phyloP scores from a whole-genome alignment of 53 echinoderm and acorn worm genomes.

The Patiria pectinifera region DNA sequence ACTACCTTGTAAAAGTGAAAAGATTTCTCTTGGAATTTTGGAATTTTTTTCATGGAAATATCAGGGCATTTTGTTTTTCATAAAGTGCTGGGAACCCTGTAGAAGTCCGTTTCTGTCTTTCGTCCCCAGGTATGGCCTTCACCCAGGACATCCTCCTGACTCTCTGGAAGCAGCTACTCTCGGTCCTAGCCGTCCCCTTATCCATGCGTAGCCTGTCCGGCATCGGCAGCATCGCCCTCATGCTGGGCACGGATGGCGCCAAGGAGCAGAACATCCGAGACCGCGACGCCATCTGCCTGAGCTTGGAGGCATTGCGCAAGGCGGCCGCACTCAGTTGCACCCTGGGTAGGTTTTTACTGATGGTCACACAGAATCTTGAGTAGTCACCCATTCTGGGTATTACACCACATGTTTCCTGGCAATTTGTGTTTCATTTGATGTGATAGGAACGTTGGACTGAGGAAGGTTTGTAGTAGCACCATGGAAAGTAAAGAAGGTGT shows the following conservation, averaged over 20 bases:
- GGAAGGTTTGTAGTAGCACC: no score
- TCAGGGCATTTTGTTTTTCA: no score
- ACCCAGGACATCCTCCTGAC: constrained; percentile 80
- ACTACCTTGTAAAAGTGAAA: no score
- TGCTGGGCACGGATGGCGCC: constrained; percentile 82
- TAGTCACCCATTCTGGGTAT: no score
- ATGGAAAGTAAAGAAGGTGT: no score
- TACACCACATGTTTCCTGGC: no score
- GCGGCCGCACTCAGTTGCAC: constrained; percentile 96
- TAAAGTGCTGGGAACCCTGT: no score
- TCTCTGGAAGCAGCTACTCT: constrained; percentile 88
- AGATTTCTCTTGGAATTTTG: no score
- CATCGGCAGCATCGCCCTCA: constrained; percentile 81
- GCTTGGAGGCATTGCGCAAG: constrained; percentile 91
- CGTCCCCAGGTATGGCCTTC: constrained; percentile 80
- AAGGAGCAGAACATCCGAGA: constrained; percentile 87
- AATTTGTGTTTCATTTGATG: no score
- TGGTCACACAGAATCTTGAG: not conserved
- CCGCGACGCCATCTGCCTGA: constrained; percentile 89
- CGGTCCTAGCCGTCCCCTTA: constrained; percentile 86
- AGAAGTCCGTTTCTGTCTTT: not conserved
- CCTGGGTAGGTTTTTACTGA: constrained; percentile 68
- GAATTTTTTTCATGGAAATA: no score
- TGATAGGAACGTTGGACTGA: no score
- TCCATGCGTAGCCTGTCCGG: constrained; percentile 75